Conservation (phyloP, 2,888 invertebrate species). For the Synanthedon formicaeformis region DNA sequence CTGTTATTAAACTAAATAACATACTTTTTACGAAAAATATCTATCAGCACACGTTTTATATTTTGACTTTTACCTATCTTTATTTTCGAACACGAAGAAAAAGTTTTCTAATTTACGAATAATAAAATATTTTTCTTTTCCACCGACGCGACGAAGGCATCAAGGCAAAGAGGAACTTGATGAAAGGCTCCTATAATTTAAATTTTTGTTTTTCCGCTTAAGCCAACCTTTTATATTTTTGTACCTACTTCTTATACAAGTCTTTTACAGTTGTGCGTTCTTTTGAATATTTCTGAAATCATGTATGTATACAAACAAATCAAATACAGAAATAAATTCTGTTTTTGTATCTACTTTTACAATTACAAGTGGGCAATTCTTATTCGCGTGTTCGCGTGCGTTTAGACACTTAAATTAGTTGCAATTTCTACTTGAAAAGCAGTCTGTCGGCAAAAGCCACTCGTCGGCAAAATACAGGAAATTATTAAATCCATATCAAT, state of each 20-base stretch:
- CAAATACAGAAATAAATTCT: background rate
- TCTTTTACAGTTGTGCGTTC: background rate
- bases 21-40: too few relatives aligned
- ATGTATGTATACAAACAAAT: background rate
- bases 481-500: conserved; percentile 39
- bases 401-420: conserved; percentile 63
- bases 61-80: conserved; percentile 26
- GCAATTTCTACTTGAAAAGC: conserved; percentile 62
- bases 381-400: conserved; percentile 63
- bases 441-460: conserved; percentile 43
- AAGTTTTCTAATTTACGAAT: conserved; percentile 62
- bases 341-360: background rate
- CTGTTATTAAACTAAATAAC: too few relatives aligned
- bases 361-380: background rate
- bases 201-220: conserved; percentile 48
- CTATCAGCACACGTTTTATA: too few relatives aligned
- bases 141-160: conserved; percentile 18
- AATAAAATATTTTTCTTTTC: conserved; percentile 54
- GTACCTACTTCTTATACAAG: conserved; percentile 7
- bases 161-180: conserved; percentile 38
- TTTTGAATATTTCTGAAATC: background rate
- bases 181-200: conserved; percentile 50
- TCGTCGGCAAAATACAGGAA: conserved; percentile 48
- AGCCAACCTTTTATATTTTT: conserved; percentile 42
- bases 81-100: conserved; percentile 37